Evolutionary conservation across 2,113 vertebrate species (phyloP).

Genomic region (zebrafish (Danio rerio)): DNA sequence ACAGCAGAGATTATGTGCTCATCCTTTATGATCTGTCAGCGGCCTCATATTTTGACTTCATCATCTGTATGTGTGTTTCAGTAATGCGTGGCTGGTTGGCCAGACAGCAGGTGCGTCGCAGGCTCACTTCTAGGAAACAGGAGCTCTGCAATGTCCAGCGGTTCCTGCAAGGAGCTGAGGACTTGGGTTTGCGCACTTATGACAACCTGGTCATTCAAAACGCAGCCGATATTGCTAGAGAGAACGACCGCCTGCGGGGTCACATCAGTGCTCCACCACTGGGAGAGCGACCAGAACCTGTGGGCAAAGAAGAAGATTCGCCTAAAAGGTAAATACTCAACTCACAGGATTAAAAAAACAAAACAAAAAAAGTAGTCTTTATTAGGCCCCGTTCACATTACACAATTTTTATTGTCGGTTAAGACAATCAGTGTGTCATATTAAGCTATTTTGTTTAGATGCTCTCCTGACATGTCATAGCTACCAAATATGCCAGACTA

Average conservation of each 20-base stretch:
- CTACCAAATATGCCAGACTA: too few relatives aligned
- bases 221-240: conserved; percentile 88
- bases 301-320: conserved; percentile 81
- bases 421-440: too few relatives aligned
- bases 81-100: conserved; percentile 91
- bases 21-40: background rate
- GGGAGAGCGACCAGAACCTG: conserved; percentile 79
- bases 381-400: too few relatives aligned
- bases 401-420: too few relatives aligned
- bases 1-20: background rate
- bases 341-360: too few relatives aligned
- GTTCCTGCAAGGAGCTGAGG: conserved; percentile 89
- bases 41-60: background rate
- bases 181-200: conserved; percentile 85
- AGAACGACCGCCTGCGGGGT: conserved; percentile 85
- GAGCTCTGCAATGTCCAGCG: conserved; percentile 79
- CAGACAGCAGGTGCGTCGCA: conserved; percentile 77
- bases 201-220: conserved; percentile 93
- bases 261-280: conserved; percentile 76
- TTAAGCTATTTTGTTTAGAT: too few relatives aligned
- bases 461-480: too few relatives aligned
- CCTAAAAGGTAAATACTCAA: conserved; percentile 76
- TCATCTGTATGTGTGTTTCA: conserved; percentile 58
- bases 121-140: conserved; percentile 76
- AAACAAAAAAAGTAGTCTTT: too few relatives aligned